A percentile compares a stretch with the other conserved stretches of the same genome.
Evolutionary conservation across 2,113 vertebrate genomes (phyloP).

Genomic region (Fregata magnificens): DNA sequence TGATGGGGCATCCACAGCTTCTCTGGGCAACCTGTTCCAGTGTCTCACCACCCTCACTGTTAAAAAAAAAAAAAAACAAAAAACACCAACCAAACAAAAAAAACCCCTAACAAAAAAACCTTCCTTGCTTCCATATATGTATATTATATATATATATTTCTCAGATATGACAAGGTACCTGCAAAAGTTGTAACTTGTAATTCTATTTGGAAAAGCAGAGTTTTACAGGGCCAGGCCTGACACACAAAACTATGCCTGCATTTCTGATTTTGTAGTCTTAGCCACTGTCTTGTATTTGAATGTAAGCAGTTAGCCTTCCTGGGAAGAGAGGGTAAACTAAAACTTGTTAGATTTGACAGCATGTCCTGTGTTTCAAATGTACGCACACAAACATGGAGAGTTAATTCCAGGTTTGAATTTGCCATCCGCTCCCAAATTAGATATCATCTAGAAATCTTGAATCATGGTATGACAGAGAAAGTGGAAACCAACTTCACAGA

Average conservation of each 20-base stretch:
- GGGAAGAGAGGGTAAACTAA: not conserved
- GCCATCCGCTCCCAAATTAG: not conserved
- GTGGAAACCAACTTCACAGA: not conserved
- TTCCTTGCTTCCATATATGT: not conserved
- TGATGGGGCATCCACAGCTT: not conserved
- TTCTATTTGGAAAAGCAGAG: not conserved
- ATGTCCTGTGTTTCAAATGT: not conserved
- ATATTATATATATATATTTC: not conserved
- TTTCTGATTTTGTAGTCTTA: not conserved
- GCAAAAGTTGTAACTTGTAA: not conserved
- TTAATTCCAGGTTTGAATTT: not conserved
- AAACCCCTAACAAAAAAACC: too few relatives aligned
- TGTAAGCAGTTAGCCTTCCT: not conserved
- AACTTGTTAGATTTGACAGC: not conserved
- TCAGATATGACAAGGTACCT: not conserved
- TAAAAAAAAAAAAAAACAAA: not conserved
- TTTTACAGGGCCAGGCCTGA: not conserved
- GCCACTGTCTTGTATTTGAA: not conserved
- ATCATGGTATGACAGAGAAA: not conserved
- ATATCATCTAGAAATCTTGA: not conserved
- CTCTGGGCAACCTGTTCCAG: not conserved
- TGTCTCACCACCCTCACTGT: too few relatives aligned
- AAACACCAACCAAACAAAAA: not conserved
- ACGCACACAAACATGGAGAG: not conserved
- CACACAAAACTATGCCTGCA: not conserved